Evolutionary conservation across 1,140 invertebrate species (phyloP).

Genomic region (Sminthurides bifidus): DNA sequence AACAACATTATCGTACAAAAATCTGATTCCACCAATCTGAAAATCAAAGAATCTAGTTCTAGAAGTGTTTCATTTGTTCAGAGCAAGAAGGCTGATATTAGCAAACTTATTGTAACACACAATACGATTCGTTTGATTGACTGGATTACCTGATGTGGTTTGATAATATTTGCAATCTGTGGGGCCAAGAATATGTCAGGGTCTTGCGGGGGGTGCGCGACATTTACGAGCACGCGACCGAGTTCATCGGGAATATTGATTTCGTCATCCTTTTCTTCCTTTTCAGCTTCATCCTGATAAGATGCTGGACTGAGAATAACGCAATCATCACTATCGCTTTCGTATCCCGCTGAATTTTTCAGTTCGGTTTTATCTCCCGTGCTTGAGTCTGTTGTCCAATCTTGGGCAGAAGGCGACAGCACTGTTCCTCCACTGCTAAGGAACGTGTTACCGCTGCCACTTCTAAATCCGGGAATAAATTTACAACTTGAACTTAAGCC

Average conservation of each 20-base stretch:
- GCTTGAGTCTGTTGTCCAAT: background rate
- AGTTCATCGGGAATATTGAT: slow-evolving; percentile 84
- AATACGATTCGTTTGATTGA: slow-evolving; percentile 8
- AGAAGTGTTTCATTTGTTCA: background rate
- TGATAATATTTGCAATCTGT: slow-evolving; percentile 82
- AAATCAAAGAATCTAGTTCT: background rate
- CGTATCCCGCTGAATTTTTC: slow-evolving; percentile 36
- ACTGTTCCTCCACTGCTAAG: slow-evolving; percentile 37
- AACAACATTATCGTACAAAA: slow-evolving; percentile 92
- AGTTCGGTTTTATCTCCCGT: background rate
- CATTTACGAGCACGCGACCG: slow-evolving; percentile 85
- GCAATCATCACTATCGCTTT: slow-evolving; percentile 59
- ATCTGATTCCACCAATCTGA: slow-evolving; percentile 88
- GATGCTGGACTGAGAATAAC: slow-evolving; percentile 59
- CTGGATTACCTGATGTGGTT: slow-evolving; percentile 69
- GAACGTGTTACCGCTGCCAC: background rate
- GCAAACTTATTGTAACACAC: slow-evolving; percentile 5
- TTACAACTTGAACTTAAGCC: background rate
- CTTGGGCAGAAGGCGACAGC: slow-evolving; percentile 39
- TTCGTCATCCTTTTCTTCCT: slow-evolving; percentile 55
- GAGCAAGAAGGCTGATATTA: background rate
- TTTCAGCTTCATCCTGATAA: slow-evolving; percentile 44
- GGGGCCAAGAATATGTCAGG: slow-evolving; percentile 86
- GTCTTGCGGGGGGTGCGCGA: slow-evolving; percentile 86
- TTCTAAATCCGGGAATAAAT: background rate